Base-by-base conservation (phyloP, 2,113 vertebrate genomes). In the Rhabdomys dilectus region DNA sequence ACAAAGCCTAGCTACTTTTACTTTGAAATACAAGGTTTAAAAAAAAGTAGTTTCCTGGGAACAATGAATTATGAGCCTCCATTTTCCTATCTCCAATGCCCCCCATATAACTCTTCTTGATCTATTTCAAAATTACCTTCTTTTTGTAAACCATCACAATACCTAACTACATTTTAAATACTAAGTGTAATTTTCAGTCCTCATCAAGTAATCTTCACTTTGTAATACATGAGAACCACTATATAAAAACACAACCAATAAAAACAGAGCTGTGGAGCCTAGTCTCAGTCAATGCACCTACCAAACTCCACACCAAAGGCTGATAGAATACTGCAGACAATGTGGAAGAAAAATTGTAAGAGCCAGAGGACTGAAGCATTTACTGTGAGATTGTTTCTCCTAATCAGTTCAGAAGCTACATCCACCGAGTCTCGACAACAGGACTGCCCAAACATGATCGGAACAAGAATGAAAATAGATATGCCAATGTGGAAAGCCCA, bases 211-310 rank as follows among this genome's bases (percentile, higher is more conserved):
- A 81, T 60, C 12, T 12, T 75, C 22, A 29, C 7, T 84, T 84
- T 42, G 24, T 58, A 42, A 62, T 39, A 82, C 5, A 24, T 81
- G 34, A n/a, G 26, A 56, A 60, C 34, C 6, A 82, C 34, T 7
- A 60, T 21, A 62, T 26, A 84, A 26, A 36, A 42, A 7, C 7
- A 24, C n/a, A 60, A 60, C 34, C 19, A 78, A 81, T 12, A 58
- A 26, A 81, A n/a, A 15, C 24, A 29, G 56, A 62, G 7, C 1
- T 42, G 24, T 10, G 24, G n/a, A 29, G 7, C 13, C n/a, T 24
- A 42, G n/a, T 9, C 13, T 13, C 11, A 42, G 10, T 2, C 0
- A 29, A 62, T 16, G n/a, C 0, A 42, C 29, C 7, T 42, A 42
- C 6, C 62, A 29, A 42, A 22, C 24, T 39, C 22, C 13, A 2